A percentile compares a stretch with the other conserved stretches of the same genome.
These are phyloP conservation scores for Lemur catta DNA, from an alignment of 2,797 vertebrate genomes.

Conservation along the genomic window DNA sequence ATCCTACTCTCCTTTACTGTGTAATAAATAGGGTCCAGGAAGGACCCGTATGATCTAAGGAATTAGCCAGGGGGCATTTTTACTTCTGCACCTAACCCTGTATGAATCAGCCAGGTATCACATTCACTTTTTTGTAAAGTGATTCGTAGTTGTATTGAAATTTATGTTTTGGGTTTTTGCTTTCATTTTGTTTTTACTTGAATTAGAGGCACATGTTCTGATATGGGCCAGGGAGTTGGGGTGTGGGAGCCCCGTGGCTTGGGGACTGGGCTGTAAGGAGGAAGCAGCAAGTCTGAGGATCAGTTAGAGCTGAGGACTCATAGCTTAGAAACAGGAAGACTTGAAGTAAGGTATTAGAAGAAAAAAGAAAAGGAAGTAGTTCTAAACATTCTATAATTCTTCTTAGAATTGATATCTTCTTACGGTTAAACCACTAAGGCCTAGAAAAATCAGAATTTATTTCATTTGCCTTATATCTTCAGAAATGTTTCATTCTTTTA, in stretches of 20 bases:
- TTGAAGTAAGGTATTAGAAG: neutral
- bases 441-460: neutral
- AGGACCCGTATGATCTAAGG: neutral
- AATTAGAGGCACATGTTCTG: neutral
- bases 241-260: neutral
- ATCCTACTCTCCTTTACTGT: neutral
- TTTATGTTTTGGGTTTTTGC: neutral
- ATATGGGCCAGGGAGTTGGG: neutral
- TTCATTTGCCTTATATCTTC: neutral
- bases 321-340: neutral
- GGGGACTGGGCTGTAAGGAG: rapidly evolving
- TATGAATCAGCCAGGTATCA: neutral
- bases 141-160: neutral
- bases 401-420: neutral
- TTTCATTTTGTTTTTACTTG: neutral
- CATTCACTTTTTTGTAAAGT: neutral
- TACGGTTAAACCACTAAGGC: neutral
- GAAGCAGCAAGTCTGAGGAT: neutral
- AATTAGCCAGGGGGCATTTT: neutral
- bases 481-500: neutral
- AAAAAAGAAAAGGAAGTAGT: neutral
- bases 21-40: slow-evolving; percentile 40
- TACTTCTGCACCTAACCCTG: neutral
- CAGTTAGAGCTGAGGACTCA: neutral
- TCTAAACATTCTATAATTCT: neutral